phyloP scores from a whole-genome alignment of 2,113 vertebrate genomes.

The Oncorhynchus mykiss region DNA sequence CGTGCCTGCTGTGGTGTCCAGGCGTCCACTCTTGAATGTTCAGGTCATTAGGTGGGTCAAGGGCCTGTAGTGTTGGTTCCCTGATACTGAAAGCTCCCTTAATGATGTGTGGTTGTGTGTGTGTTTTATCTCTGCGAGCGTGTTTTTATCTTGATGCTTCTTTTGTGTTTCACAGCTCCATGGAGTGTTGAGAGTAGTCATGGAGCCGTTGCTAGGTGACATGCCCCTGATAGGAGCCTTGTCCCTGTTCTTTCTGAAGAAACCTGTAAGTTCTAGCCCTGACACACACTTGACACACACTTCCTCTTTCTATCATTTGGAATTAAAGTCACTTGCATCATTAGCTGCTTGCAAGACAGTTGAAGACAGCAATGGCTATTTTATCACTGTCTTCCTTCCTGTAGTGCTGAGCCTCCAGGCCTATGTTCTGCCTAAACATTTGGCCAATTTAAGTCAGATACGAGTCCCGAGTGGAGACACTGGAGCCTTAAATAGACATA shows the following conservation, averaged over 20 bases:
- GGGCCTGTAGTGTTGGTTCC: slow-evolving; percentile 20
- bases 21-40: slow-evolving; percentile 33
- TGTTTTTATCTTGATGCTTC: neutral
- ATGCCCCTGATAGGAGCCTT: slow-evolving; percentile 93
- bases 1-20: too few species aligned
- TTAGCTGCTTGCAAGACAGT: neutral
- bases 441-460: slow-evolving; percentile 51
- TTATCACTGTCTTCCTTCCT: slow-evolving; percentile 6
- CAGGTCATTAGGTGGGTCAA: slow-evolving; percentile 21
- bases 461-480: slow-evolving; percentile 46
- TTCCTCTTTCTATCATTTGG: slow-evolving; percentile 8
- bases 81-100: neutral
- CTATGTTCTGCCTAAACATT: slow-evolving; percentile 47
- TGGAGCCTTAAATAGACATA: slow-evolving; percentile 60
- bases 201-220: slow-evolving; percentile 95
- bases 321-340: slow-evolving; percentile 3
- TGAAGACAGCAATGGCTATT: neutral
- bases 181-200: slow-evolving; percentile 90
- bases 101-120: neutral
- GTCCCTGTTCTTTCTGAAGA: slow-evolving; percentile 93
- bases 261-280: slow-evolving; percentile 81
- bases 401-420: slow-evolving; percentile 4
- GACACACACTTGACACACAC: neutral
- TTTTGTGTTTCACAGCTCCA: slow-evolving; percentile 77
- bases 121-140: neutral